phyloP scores from a whole-genome alignment of 2,797 vertebrate genomes.

The Tauraco hartlaubi region DNA sequence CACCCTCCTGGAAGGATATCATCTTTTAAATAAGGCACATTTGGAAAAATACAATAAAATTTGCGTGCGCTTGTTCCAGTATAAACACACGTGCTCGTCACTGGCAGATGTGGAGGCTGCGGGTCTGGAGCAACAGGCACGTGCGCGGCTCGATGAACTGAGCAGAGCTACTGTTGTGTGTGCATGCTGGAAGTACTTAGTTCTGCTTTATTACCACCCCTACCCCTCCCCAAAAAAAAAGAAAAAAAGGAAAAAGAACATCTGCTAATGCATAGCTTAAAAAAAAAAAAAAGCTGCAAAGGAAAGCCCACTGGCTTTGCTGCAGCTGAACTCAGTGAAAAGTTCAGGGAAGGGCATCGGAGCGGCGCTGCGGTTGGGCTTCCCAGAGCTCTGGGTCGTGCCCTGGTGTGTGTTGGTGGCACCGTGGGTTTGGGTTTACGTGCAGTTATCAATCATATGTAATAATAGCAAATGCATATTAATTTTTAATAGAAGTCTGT shows the following conservation, averaged over 20 bases:
- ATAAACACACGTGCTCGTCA: constrained; percentile 47
- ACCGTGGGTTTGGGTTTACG: rapidly evolving
- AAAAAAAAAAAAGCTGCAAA: neutral
- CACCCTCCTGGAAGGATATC: neutral
- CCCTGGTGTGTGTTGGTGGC: rapidly evolving
- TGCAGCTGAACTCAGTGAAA: neutral
- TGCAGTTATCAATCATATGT: rapidly evolving
- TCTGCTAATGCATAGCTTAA: neutral
- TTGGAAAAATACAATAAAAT: neutral
- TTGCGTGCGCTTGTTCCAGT: constrained; percentile 41
- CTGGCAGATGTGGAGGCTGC: neutral
- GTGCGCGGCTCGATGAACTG: neutral
- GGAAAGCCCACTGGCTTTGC: neutral
- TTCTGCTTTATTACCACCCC: neutral
- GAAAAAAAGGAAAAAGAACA: neutral
- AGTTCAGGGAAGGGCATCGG: neutral
- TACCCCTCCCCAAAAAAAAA: too few species aligned
- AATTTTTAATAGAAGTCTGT: neutral
- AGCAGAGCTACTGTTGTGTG: neutral
- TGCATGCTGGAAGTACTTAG: neutral
- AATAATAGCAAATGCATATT: neutral
- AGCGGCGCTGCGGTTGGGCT: neutral
- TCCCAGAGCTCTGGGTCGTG: neutral
- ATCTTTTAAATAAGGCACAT: constrained; percentile 12
- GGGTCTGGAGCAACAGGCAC: neutral